Conservation (phyloP, 2,888 invertebrate genomes). For the Polia nebulosa region DNA sequence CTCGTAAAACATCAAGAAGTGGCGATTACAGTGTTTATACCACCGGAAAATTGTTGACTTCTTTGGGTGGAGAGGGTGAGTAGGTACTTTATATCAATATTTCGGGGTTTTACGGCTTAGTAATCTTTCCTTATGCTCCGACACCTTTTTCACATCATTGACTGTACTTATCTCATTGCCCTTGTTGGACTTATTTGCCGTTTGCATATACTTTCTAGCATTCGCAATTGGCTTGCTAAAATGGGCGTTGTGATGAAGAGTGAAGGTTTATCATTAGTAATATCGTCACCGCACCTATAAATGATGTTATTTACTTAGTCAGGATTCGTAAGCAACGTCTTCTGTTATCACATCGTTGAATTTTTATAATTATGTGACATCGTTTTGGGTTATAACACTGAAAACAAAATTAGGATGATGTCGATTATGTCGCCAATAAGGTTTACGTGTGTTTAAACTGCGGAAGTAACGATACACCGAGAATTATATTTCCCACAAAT, state of each 20-base stretch:
- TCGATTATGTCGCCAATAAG: slow-evolving; percentile 4
- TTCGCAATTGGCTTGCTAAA: slow-evolving; percentile 67
- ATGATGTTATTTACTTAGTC: slow-evolving; percentile 64
- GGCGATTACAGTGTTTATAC: slow-evolving; percentile 74
- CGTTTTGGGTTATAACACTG: slow-evolving; percentile 17
- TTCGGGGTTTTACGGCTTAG: slow-evolving; percentile 72
- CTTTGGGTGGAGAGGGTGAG: slow-evolving; percentile 87
- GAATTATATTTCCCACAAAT: slow-evolving; percentile 10
- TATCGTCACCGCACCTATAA: slow-evolving; percentile 75
- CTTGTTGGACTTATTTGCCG: slow-evolving; percentile 14
- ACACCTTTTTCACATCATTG: slow-evolving; percentile 35
- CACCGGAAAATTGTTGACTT: slow-evolving; percentile 82
- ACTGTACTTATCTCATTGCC: slow-evolving; percentile 20
- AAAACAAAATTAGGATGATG: slow-evolving; percentile 16
- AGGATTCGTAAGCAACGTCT: slow-evolving; percentile 47
- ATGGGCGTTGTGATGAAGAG: slow-evolving; percentile 85
- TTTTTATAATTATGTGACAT: slow-evolving; percentile 22
- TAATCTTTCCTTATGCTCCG: slow-evolving; percentile 51
- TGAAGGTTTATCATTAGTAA: slow-evolving; percentile 80
- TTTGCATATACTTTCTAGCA: slow-evolving; percentile 27
- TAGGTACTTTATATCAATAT: slow-evolving; percentile 80
- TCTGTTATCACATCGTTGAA: slow-evolving; percentile 38
- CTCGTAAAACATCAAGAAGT: slow-evolving; percentile 69
- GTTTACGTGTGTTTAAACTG: slow-evolving; percentile 22
- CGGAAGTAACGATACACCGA: background rate